phyloP scores from a whole-genome alignment of 2,113 vertebrate genomes.

The Myiopsitta monachus region DNA sequence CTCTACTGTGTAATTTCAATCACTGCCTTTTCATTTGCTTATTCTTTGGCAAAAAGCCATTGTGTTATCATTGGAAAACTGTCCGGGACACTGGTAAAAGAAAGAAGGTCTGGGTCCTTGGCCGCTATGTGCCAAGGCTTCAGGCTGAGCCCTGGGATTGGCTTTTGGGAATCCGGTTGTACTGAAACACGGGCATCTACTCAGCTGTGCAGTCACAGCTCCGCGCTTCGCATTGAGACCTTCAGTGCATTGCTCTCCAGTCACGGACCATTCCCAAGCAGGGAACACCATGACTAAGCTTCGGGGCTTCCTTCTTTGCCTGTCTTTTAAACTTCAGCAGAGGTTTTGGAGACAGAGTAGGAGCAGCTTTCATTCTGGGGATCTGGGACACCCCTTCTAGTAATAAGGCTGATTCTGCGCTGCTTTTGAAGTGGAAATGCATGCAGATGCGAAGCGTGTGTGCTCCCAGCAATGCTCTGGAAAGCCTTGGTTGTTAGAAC shows the following conservation, averaged over 20 bases:
- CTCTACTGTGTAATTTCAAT: background rate
- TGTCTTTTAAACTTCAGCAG: background rate
- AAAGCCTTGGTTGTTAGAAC: slow-evolving; percentile 74
- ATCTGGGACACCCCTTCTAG: background rate
- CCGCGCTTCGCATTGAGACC: background rate
- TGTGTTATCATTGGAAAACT: background rate
- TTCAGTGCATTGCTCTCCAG: background rate
- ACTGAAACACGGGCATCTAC: background rate
- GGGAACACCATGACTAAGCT: background rate
- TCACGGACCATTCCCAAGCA: background rate
- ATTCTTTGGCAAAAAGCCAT: background rate
- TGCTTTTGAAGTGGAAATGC: slow-evolving; percentile 74
- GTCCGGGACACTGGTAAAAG: background rate
- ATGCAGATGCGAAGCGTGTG: slow-evolving; percentile 83
- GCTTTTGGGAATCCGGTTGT: background rate
- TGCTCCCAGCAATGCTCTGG: slow-evolving; percentile 84
- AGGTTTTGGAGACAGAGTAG: background rate
- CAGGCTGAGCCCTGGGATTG: accelerated
- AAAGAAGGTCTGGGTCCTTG: background rate
- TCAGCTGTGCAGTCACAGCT: background rate
- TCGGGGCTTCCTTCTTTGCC: background rate
- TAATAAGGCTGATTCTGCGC: slow-evolving; percentile 62
- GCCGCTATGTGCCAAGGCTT: background rate
- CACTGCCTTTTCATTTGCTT: background rate
- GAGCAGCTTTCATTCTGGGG: background rate